These are phyloP conservation scores for Agrochola lychnidis DNA, from an alignment of 2,888 invertebrate species.

Conservation along the genomic window DNA sequence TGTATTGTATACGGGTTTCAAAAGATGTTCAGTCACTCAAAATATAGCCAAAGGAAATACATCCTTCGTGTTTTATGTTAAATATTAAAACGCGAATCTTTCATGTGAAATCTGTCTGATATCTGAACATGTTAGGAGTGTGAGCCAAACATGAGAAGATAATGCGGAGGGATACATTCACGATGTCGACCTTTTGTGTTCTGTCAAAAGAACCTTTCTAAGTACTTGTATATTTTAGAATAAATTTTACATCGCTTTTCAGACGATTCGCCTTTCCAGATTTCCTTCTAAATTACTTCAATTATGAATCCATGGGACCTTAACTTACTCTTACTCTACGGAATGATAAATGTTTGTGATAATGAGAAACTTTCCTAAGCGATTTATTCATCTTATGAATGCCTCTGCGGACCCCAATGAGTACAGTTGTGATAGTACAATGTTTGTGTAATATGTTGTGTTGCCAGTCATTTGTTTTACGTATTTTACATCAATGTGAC, in stretches of 20 bases:
- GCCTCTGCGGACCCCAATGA: slow-evolving; percentile 50
- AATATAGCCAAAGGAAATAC: slow-evolving; percentile 22
- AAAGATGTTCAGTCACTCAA: slow-evolving; percentile 8
- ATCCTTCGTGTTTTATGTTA: slow-evolving; percentile 17
- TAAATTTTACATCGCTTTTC: slow-evolving; percentile 62
- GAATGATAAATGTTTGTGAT: slow-evolving; percentile 65
- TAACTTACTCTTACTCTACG: slow-evolving; percentile 60
- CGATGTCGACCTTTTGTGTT: slow-evolving; percentile 59
- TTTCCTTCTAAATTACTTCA: slow-evolving; percentile 63
- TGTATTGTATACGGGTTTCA: neutral
- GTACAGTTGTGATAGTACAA: slow-evolving; percentile 68
- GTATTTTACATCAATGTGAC: slow-evolving; percentile 39
- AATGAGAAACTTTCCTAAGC: slow-evolving; percentile 54
- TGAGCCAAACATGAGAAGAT: slow-evolving; percentile 40
- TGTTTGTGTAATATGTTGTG: slow-evolving; percentile 46
- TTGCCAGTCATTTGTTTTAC: slow-evolving; percentile 54
- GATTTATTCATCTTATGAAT: slow-evolving; percentile 59
- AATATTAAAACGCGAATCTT: slow-evolving; percentile 28
- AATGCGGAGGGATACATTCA: slow-evolving; percentile 62
- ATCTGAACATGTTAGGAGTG: slow-evolving; percentile 34
- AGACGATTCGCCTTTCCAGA: slow-evolving; percentile 52
- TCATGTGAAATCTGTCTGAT: slow-evolving; percentile 35
- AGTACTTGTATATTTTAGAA: slow-evolving; percentile 62
- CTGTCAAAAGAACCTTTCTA: slow-evolving; percentile 57
- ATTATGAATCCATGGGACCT: slow-evolving; percentile 68